Evolutionary conservation across 1,140 invertebrate genomes (phyloP), one percentile per base, ranked within the genome.

Genomic region (Pteromalus puparum): DNA sequence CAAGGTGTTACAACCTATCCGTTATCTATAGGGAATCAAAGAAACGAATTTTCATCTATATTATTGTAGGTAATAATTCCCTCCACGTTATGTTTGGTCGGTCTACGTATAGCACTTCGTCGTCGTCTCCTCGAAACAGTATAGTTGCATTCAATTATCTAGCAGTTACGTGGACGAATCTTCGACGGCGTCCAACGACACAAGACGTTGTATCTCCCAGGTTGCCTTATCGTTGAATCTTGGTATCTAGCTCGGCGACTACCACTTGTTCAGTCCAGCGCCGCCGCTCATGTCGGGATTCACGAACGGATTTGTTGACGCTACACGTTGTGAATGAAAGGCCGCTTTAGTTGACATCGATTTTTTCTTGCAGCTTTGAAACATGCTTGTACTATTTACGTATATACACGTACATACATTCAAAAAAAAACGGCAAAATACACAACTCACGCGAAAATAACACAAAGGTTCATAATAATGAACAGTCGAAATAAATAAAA

Each of bases 241-340:
- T 82, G 42, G 2, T 61, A 21, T 18, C 18, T n/a, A 61, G 75
- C 85, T 80, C 65, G 84, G 10, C 82, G 87, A 90, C 89, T 92
- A 92, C 91, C 91, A 92, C 77, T 91, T 91, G 84, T 87, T 90
- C 86, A 89, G 85, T 82, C 87, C 88, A 48, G 89, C 74, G 46
- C 83, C 87, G 28, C 83, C 82, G 48, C 86, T 78, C 77, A 87
- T 84, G 34, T 90, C 90, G 75, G 89, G 84, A 88, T 88, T 90
- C 87, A 90, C 85, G 87, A 92, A 92, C 61, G 91, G 91, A 85
- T 92, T 92, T 88, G 91, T 92, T 42, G 90, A 90, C 70, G 89
- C 89, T 86, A 89, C 5, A 61, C 77, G 82, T 86, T 89, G 88
- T 87, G 82, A 87, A 89, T 81, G 26, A 89, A 89, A 30, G 67